phyloP scores from a whole-genome alignment of 2,888 invertebrate species.

The Aleiodes alternator region DNA sequence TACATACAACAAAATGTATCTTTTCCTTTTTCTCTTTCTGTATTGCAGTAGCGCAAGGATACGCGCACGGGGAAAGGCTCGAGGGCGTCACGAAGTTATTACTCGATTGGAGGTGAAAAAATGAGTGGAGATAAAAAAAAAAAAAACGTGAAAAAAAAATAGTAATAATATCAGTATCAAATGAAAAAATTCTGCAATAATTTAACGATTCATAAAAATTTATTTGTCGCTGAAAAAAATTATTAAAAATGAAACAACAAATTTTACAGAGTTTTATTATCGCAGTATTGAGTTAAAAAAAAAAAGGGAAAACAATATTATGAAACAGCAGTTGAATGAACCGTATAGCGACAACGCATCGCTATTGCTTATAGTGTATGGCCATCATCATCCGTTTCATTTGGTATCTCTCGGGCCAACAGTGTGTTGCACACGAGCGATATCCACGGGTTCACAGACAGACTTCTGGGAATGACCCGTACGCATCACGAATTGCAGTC shows the following conservation, averaged over 20 bases:
- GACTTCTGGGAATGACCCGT: constrained; percentile 66
- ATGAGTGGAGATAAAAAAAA: not conserved
- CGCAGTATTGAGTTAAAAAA: constrained; percentile 27
- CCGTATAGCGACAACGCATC: constrained; percentile 19
- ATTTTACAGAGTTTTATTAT: not conserved
- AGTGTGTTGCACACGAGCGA: constrained; percentile 51
- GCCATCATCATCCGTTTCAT: constrained; percentile 40
- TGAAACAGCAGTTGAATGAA: constrained; percentile 47
- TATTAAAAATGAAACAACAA: not conserved
- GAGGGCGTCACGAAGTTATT: constrained; percentile 37
- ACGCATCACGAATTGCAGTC: constrained; percentile 62
- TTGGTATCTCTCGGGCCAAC: constrained; percentile 40
- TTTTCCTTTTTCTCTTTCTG: not conserved
- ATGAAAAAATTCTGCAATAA: constrained; percentile 7
- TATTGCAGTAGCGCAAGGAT: constrained; percentile 40
- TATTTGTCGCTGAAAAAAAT: constrained; percentile 1
- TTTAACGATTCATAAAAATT: constrained; percentile 14
- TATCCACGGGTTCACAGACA: constrained; percentile 65
- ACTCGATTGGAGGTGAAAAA: constrained; percentile 7
- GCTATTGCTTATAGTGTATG: constrained; percentile 22
- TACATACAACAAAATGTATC: constrained; percentile 27
- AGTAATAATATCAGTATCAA: constrained; percentile 1
- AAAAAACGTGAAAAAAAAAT: constrained; percentile 14
- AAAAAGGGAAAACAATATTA: constrained; percentile 41
- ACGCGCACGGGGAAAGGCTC: constrained; percentile 32